These are phyloP conservation scores for Amphiura filiformis DNA, from an alignment of 35 echinoderm and acorn worm species.

Conservation along the genomic window DNA sequence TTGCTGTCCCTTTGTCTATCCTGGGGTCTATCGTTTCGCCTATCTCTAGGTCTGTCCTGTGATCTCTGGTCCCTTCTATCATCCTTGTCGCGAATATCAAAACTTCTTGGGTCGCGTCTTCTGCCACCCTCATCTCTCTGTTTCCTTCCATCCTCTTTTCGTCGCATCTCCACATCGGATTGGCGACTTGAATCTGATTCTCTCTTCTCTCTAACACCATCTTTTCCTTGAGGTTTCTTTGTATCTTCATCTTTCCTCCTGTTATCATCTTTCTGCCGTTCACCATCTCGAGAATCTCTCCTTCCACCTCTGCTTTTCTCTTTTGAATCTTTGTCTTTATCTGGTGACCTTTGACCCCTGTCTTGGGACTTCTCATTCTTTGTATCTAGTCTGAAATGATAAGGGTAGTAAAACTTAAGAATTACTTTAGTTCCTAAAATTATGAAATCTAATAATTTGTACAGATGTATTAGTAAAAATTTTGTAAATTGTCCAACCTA, in stretches of 20 bases:
- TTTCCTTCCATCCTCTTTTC: not conserved
- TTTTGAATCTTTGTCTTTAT: not conserved
- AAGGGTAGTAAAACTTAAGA: too few species aligned
- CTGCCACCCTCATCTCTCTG: not conserved
- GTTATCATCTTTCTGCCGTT: not conserved
- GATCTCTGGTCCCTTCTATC: not conserved
- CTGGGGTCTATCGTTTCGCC: not conserved
- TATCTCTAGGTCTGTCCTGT: not conserved
- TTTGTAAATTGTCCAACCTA: too few species aligned
- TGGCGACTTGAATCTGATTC: not conserved
- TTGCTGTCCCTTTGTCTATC: conserved; percentile 11
- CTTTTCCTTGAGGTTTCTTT: not conserved
- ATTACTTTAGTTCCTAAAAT: too few species aligned
- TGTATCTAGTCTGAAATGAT: not conserved
- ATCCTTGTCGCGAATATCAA: not conserved
- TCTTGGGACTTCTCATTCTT: not conserved
- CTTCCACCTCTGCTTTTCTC: not conserved
- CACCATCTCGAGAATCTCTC: not conserved
- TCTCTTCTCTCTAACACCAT: not conserved
- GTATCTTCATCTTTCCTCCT: not conserved
- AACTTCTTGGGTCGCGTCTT: not conserved
- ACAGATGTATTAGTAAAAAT: too few species aligned
- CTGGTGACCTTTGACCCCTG: not conserved
- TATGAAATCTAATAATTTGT: too few species aligned
- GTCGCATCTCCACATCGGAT: not conserved